These are phyloP conservation scores for Ptilorrhoa leucosticta DNA, from an alignment of 2,113 vertebrate genomes.

Conservation along the genomic window DNA sequence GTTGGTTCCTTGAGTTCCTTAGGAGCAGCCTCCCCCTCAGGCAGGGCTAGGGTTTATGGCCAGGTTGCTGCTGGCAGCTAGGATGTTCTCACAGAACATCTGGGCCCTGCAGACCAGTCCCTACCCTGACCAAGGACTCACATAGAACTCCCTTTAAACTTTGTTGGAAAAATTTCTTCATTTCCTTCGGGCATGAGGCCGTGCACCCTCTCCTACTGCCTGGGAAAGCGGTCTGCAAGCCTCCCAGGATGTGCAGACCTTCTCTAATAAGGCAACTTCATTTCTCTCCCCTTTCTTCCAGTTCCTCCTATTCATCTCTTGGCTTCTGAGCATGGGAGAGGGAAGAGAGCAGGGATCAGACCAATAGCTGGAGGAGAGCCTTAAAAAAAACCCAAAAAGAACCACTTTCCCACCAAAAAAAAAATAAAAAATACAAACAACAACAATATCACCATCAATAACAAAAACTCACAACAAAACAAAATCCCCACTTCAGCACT, in stretches of 20 bases:
- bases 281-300: not conserved
- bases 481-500: not conserved
- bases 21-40: not conserved
- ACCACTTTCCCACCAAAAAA: not conserved
- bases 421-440: not conserved
- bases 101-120: not conserved
- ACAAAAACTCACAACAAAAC: not conserved
- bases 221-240: not conserved
- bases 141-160: not conserved
- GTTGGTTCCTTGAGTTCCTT: not conserved
- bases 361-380: not conserved
- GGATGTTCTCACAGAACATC: not conserved
- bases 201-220: rapidly evolving
- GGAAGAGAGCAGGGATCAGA: not conserved
- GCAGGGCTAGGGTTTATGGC: not conserved
- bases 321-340: not conserved
- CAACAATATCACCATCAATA: not conserved
- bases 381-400: not conserved
- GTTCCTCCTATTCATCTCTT: not conserved
- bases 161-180: not conserved
- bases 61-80: not conserved
- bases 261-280: not conserved
- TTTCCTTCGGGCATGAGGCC: not conserved
- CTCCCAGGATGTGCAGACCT: not conserved
- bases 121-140: not conserved